These are phyloP conservation scores for Drosophila triauraria DNA, from an alignment of 1,140 invertebrate species.

Conservation along the genomic window DNA sequence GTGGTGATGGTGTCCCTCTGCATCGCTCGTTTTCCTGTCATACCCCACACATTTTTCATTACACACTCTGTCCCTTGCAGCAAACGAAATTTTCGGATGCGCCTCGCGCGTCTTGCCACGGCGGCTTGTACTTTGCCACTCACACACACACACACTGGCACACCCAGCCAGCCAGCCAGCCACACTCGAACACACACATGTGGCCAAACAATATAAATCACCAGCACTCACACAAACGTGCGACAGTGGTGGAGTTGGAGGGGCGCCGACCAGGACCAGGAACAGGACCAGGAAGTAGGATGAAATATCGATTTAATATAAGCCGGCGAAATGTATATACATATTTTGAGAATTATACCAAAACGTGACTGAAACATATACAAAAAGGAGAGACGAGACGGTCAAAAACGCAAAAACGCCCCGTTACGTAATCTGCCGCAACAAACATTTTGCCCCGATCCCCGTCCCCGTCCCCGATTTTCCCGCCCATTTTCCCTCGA, in stretches of 20 bases:
- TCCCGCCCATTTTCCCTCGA: background rate
- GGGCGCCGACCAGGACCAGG: constrained; percentile 36
- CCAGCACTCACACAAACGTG: constrained; percentile 44
- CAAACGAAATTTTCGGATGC: constrained; percentile 62
- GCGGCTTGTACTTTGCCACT: constrained; percentile 54
- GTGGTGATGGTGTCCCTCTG: constrained; percentile 25
- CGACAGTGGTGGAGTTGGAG: constrained; percentile 31
- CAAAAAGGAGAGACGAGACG: constrained; percentile 21
- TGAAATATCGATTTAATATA: constrained; percentile 53
- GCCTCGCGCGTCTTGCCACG: constrained; percentile 55
- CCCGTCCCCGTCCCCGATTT: background rate
- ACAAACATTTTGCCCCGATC: constrained; percentile 11
- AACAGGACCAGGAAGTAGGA: constrained; percentile 49
- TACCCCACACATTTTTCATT: constrained; percentile 58
- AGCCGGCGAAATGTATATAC: constrained; percentile 46
- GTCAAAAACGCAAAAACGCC: constrained; percentile 38
- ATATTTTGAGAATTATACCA: constrained; percentile 51
- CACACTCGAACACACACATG: constrained; percentile 41
- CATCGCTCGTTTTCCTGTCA: constrained; percentile 52
- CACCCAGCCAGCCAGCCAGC: constrained; percentile 16
- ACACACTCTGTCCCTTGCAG: constrained; percentile 63
- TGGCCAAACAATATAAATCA: constrained; percentile 58
- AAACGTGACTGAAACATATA: constrained; percentile 52
- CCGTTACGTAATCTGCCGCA: constrained; percentile 42
- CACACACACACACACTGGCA: constrained; percentile 19